phyloP scores from a whole-genome alignment of 2,113 vertebrate genomes.

The Sturnus vulgaris region DNA sequence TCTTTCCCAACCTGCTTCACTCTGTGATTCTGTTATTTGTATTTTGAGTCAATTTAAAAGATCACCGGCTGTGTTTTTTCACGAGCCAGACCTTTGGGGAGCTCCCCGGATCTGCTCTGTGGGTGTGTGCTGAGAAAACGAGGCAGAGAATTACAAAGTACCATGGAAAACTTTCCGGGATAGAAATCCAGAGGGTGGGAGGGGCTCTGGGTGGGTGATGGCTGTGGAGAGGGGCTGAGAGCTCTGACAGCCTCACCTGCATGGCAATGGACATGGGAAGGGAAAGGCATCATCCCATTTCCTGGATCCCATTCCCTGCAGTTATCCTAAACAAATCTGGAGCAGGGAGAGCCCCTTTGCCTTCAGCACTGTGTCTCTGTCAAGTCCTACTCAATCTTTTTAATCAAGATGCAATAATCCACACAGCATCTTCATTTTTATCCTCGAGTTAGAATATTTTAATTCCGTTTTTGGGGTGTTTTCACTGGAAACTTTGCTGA shows the following conservation, averaged over 20 bases:
- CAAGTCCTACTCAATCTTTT: neutral
- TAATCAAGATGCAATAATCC: neutral
- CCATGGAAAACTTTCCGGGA: neutral
- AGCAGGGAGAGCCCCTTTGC: neutral
- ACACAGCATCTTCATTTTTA: neutral
- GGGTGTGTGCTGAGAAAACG: neutral
- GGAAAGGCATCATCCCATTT: rapidly evolving
- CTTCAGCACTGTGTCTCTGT: neutral
- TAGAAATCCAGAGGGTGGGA: neutral
- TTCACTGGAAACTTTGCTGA: neutral
- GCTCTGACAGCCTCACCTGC: neutral
- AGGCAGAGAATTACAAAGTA: neutral
- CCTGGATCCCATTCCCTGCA: neutral
- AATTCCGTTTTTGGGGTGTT: neutral
- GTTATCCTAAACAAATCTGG: neutral
- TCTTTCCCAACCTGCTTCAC: neutral
- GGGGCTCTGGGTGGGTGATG: neutral
- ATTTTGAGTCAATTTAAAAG: neutral
- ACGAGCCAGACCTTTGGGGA: neutral
- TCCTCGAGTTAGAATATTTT: neutral
- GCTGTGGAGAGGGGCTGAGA: neutral
- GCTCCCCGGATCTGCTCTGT: neutral
- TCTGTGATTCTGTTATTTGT: neutral
- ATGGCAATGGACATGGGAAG: neutral
- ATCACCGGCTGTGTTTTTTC: neutral